Evolutionary conservation across 2,113 vertebrate genomes (phyloP).

Genomic region (Apteryx owenii): DNA sequence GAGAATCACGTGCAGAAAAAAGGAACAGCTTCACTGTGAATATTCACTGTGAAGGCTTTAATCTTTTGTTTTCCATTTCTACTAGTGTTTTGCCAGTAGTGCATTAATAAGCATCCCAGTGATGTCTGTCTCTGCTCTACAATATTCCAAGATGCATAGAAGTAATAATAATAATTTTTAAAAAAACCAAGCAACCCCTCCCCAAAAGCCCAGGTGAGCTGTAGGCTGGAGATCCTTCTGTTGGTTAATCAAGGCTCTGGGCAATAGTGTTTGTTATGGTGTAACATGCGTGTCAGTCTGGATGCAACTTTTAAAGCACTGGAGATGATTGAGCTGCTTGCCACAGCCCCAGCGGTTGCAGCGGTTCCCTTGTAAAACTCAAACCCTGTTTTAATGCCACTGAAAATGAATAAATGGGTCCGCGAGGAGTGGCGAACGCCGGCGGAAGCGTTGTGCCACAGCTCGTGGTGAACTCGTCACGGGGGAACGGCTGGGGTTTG

Average conservation of each 20-base stretch:
- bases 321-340: slow-evolving; percentile 28
- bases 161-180: background rate
- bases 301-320: background rate
- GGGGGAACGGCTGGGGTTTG: slow-evolving; percentile 19
- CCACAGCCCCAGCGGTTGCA: background rate
- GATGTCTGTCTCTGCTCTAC: background rate
- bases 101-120: background rate
- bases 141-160: background rate
- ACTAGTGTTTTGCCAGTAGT: background rate
- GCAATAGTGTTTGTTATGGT: background rate
- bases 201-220: background rate
- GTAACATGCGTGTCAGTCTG: background rate
- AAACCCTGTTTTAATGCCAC: slow-evolving; percentile 38
- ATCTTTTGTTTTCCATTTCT: background rate
- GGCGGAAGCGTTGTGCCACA: slow-evolving; percentile 5
- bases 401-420: slow-evolving; percentile 60
- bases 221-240: background rate
- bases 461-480: slow-evolving; percentile 20
- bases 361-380: slow-evolving; percentile 16
- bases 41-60: background rate
- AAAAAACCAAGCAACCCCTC: background rate
- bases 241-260: background rate
- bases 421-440: slow-evolving; percentile 54
- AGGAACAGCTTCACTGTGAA: background rate
- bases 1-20: background rate